Percentiles rank a stretch among this genome's conserved stretches.
phyloP scores from a whole-genome alignment of 2,797 vertebrate genomes.

The Austrolebias charrua region DNA sequence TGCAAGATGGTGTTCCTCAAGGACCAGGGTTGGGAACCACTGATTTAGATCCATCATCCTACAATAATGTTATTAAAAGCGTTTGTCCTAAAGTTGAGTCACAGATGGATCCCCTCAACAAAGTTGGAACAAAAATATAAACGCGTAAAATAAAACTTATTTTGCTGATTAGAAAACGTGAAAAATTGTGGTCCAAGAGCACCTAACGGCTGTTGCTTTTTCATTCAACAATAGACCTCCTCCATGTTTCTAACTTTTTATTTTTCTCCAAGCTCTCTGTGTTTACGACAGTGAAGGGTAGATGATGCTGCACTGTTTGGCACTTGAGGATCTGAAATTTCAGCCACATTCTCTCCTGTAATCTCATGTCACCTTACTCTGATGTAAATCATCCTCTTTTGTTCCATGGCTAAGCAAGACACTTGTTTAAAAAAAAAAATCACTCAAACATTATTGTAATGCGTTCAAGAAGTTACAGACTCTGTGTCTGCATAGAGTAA shows the following conservation, averaged over 20 bases:
- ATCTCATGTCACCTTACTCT: slow-evolving; percentile 60
- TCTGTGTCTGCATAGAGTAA: slow-evolving; percentile 78
- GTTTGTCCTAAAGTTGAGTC: too few species aligned
- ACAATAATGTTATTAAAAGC: too few species aligned
- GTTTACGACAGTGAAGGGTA: slow-evolving; percentile 50
- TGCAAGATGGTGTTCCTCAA: too few species aligned
- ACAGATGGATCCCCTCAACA: too few species aligned
- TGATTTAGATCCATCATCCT: neutral
- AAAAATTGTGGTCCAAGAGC: slow-evolving; percentile 10
- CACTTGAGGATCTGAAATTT: slow-evolving; percentile 74
- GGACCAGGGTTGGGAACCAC: too few species aligned
- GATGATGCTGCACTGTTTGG: slow-evolving; percentile 67
- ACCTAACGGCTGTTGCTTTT: neutral
- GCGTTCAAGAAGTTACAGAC: slow-evolving; percentile 72
- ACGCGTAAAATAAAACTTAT: neutral
- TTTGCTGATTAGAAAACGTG: too few species aligned
- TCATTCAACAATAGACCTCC: neutral
- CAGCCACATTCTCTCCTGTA: slow-evolving; percentile 66
- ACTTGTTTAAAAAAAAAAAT: slow-evolving; percentile 50
- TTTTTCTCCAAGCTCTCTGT: slow-evolving; percentile 1
- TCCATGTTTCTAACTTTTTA: neutral
- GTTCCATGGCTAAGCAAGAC: slow-evolving; percentile 68
- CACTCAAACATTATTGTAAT: slow-evolving; percentile 60
- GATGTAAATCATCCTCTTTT: slow-evolving; percentile 45
- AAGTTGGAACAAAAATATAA: neutral